Evolutionary conservation across 2,888 invertebrate species (phyloP).

Genomic region (Drosophila pseudotalamancana): DNA sequence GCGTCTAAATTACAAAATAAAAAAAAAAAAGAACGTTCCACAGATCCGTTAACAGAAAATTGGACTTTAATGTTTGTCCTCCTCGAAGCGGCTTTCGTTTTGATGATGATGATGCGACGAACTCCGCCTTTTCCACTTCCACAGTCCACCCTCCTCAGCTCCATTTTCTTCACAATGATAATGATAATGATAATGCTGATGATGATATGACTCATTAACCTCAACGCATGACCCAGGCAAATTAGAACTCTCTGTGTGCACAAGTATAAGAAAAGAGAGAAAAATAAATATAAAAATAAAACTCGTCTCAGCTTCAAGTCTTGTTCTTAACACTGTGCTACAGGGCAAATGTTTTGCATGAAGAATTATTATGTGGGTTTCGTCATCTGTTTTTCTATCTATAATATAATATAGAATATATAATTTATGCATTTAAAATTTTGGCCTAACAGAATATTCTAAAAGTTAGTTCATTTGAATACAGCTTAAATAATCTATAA

Average conservation of each 20-base stretch:
- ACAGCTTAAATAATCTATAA: too few relatives aligned
- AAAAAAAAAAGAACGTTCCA: conserved; percentile 8
- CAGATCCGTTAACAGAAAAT: conserved; percentile 38
- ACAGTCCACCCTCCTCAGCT: not conserved
- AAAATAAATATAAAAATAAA: conserved; percentile 20
- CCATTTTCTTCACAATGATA: conserved; percentile 14
- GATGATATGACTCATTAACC: conserved; percentile 80
- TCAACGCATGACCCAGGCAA: conserved; percentile 77
- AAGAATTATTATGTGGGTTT: too few relatives aligned
- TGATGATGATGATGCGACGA: conserved; percentile 51
- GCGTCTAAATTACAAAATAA: conserved; percentile 73
- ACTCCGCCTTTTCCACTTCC: not conserved
- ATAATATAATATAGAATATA: too few relatives aligned
- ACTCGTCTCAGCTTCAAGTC: conserved; percentile 48
- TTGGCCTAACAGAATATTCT: too few relatives aligned
- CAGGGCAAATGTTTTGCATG: not conserved
- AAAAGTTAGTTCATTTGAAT: too few relatives aligned
- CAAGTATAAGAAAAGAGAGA: conserved; percentile 31
- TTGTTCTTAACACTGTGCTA: conserved; percentile 31
- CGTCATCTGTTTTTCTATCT: too few relatives aligned
- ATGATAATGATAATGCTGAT: conserved; percentile 59
- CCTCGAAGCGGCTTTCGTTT: conserved; percentile 39
- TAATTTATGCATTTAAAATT: too few relatives aligned
- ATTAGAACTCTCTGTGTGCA: conserved; percentile 65
- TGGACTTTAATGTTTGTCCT: conserved; percentile 49